Evolutionary conservation across 1,140 invertebrate species (phyloP).

Genomic region (Choristoneura fumiferana): DNA sequence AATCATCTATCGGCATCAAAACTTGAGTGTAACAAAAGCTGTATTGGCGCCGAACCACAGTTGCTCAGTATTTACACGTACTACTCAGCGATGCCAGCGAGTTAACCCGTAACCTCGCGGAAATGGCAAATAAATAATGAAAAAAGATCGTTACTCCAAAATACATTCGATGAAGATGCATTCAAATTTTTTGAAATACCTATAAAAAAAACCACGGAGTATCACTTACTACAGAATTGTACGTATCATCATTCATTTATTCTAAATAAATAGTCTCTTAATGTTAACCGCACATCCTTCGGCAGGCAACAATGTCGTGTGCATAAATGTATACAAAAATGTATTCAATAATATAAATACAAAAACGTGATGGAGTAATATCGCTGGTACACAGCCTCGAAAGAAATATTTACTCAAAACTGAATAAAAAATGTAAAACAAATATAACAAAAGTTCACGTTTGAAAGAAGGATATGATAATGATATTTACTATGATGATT

Average conservation of each 20-base stretch:
- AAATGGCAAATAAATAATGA: slow-evolving; percentile 22
- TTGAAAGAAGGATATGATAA: background rate
- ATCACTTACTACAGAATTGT: slow-evolving; percentile 24
- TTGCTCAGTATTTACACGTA: slow-evolving; percentile 20
- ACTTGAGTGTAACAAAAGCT: slow-evolving; percentile 41
- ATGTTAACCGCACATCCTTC: slow-evolving; percentile 29
- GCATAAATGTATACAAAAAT: slow-evolving; percentile 16
- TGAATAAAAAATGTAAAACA: slow-evolving; percentile 10
- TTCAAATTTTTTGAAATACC: slow-evolving; percentile 20
- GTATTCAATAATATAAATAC: slow-evolving; percentile 13
- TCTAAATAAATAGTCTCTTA: slow-evolving; percentile 45
- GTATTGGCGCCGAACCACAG: slow-evolving; percentile 21
- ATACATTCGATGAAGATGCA: slow-evolving; percentile 16
- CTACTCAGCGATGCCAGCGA: slow-evolving; percentile 19
- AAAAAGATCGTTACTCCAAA: slow-evolving; percentile 50
- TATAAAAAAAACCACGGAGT: slow-evolving; percentile 4
- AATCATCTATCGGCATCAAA: slow-evolving; percentile 52
- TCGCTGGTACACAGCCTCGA: slow-evolving; percentile 7
- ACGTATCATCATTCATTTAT: slow-evolving; percentile 34
- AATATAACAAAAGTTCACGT: background rate
- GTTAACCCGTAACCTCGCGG: slow-evolving; percentile 16
- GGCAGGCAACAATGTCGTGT: slow-evolving; percentile 2
- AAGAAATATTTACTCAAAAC: background rate
- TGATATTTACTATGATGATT: background rate
- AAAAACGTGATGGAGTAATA: background rate